A percentile compares a stretch with the other conserved stretches of the same genome.
Conservation (phyloP, 2,113 vertebrate genomes). For the Datnioides undecimradiatus region DNA sequence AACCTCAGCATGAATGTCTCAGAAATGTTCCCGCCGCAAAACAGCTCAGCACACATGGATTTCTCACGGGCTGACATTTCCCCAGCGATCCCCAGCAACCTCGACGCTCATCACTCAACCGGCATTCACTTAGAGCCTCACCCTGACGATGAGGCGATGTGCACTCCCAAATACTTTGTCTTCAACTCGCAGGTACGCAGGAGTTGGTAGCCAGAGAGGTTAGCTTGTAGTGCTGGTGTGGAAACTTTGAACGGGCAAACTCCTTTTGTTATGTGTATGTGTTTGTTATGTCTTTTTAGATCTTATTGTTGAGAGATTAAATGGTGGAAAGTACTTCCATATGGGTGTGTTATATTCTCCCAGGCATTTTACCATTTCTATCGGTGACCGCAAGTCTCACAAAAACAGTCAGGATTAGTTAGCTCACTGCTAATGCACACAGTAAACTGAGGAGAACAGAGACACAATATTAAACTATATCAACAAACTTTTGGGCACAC, state of each 20-base stretch:
- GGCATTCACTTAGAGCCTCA: constrained; percentile 85
- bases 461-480: neutral
- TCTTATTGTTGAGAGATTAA: neutral
- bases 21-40: constrained; percentile 74
- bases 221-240: neutral
- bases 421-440: neutral
- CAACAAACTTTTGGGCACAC: neutral
- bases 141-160: constrained; percentile 84
- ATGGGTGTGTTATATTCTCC: neutral
- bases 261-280: no score
- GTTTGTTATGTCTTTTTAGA: no score
- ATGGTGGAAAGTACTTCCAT: no score
- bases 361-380: neutral
- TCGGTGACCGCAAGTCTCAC: neutral
- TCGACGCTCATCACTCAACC: constrained; percentile 63
- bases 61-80: constrained; percentile 81
- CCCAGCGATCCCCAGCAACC: constrained; percentile 63
- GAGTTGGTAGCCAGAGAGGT: no score
- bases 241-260: no score
- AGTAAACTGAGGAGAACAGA: neutral
- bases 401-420: no score
- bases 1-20: constrained; percentile 90
- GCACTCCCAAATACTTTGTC: constrained; percentile 93
- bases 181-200: constrained; percentile 94
- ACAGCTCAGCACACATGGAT: constrained; percentile 86